These are phyloP conservation scores for Meda fulgida DNA, from an alignment of 2,797 vertebrate species.

Conservation along the genomic window DNA sequence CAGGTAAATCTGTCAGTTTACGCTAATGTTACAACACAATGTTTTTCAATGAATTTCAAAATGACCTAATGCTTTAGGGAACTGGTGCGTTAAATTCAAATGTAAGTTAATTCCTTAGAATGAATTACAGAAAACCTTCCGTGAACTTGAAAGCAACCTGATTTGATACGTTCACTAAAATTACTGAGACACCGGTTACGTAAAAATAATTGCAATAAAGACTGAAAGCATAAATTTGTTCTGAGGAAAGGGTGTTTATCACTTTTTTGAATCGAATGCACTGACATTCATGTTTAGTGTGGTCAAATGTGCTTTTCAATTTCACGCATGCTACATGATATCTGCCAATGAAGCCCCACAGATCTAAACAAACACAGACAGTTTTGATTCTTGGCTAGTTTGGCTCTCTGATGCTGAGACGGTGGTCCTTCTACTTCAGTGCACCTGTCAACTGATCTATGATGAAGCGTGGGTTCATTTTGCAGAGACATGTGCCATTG, in stretches of 20 bases:
- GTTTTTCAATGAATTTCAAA: background rate
- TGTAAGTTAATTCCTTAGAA: background rate
- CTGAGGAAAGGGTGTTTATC: background rate
- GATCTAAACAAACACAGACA: background rate
- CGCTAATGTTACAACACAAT: background rate
- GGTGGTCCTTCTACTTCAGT: slow-evolving; percentile 24
- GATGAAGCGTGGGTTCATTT: slow-evolving; percentile 9
- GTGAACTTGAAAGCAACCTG: background rate
- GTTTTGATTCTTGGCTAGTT: slow-evolving; percentile 3
- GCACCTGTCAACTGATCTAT: slow-evolving; percentile 21
- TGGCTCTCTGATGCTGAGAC: slow-evolving; percentile 18
- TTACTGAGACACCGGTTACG: background rate
- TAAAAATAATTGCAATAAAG: background rate
- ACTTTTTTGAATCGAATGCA: background rate
- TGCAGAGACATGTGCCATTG: background rate
- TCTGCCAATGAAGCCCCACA: background rate
- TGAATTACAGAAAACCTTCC: background rate
- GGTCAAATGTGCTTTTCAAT: background rate
- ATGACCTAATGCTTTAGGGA: background rate
- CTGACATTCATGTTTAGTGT: background rate
- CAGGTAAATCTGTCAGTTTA: slow-evolving; percentile 65
- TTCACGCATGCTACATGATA: background rate
- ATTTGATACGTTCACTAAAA: background rate
- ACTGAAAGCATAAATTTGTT: background rate
- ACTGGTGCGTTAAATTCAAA: background rate